A percentile compares a stretch with the other conserved stretches of the same genome.
phyloP scores from a whole-genome alignment of 1,140 invertebrate genomes.

The Leptopilina clavipes region DNA sequence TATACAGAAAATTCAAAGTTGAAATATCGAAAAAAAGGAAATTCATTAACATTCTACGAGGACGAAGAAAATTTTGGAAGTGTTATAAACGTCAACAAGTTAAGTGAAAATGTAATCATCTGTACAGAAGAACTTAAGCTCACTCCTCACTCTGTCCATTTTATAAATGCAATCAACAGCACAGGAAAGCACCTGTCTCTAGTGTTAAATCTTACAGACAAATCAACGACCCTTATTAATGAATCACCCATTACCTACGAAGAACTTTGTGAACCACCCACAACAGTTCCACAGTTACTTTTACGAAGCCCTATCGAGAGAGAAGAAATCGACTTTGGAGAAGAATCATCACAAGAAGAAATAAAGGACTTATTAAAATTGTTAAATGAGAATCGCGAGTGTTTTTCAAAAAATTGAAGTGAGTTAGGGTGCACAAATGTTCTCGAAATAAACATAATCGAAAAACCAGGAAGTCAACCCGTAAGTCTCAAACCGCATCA shows the following conservation, averaged over 20 bases:
- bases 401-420: background rate
- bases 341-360: background rate
- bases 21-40: background rate
- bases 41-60: background rate
- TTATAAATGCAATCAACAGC: background rate
- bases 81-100: background rate
- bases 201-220: background rate
- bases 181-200: background rate
- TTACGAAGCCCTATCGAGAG: background rate
- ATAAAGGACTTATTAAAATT: background rate
- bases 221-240: background rate
- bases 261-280: background rate
- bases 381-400: background rate
- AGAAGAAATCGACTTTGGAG: background rate
- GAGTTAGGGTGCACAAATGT: conserved; percentile 6
- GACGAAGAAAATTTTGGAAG: background rate
- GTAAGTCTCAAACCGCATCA: background rate
- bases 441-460: background rate
- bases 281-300: background rate
- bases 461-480: background rate
- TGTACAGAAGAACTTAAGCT: background rate
- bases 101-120: background rate
- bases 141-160: background rate
- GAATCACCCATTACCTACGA: background rate
- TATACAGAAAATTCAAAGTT: conserved; percentile 2